Conservation (phyloP, 2,888 invertebrate species). For the Papilio protenor region DNA sequence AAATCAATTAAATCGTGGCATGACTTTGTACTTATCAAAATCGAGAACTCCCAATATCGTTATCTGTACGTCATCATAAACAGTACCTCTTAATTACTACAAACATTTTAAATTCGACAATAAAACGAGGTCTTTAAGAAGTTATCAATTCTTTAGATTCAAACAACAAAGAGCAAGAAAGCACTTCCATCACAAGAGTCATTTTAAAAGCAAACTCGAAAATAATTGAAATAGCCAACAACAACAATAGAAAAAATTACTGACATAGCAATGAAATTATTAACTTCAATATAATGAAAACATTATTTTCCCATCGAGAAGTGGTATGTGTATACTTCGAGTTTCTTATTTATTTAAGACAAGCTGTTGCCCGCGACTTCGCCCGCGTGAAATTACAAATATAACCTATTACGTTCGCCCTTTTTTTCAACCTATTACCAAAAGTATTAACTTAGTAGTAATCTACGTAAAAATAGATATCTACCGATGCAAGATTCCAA, state of each 20-base stretch:
- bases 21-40: background rate
- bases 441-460: too few relatives aligned
- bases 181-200: background rate
- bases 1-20: background rate
- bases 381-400: too few relatives aligned
- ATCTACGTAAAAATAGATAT: too few relatives aligned
- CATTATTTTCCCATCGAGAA: too few relatives aligned
- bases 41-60: background rate
- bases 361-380: too few relatives aligned
- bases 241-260: background rate
- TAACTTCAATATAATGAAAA: background rate
- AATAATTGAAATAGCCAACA: background rate
- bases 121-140: background rate
- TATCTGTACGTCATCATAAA: background rate
- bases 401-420: too few relatives aligned
- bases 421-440: too few relatives aligned
- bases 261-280: background rate
- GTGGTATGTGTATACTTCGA: background rate
- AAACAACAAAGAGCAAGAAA: background rate
- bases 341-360: background rate
- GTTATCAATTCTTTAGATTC: background rate
- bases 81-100: background rate
- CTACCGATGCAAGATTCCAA: too few relatives aligned
- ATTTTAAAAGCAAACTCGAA: constrained; percentile 13
- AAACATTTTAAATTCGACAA: background rate